Evolutionary conservation across 2,888 invertebrate species (phyloP).

Genomic region (Drosophila nigritarsus): DNA sequence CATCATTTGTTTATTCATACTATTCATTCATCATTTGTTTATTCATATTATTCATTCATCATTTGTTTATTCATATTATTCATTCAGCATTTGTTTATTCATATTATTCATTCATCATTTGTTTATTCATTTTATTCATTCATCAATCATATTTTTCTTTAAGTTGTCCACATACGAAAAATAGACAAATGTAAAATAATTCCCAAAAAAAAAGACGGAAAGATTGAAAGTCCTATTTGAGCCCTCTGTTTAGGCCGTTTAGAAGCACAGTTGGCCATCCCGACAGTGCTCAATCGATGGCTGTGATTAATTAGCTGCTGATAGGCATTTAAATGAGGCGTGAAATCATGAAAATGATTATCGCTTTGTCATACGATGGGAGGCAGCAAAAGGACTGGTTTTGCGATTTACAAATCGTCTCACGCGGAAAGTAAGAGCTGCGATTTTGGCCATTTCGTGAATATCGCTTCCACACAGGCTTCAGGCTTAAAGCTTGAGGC

Average conservation of each 20-base stretch:
- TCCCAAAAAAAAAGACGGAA: background rate
- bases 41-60: background rate
- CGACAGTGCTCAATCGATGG: background rate
- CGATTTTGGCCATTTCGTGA: conserved; percentile 72
- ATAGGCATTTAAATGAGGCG: conserved; percentile 38
- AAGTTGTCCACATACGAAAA: background rate
- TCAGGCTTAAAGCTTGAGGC: background rate
- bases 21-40: background rate
- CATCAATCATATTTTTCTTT: background rate
- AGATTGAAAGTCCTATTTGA: background rate
- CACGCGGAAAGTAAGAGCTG: conserved; percentile 63
- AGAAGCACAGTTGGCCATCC: background rate
- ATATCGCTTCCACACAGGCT: conserved; percentile 58
- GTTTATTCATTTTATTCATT: background rate
- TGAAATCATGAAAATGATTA: conserved; percentile 58
- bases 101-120: background rate
- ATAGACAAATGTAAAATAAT: background rate
- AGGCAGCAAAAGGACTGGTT: conserved; percentile 20
- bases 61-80: background rate
- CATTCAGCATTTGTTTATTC: background rate
- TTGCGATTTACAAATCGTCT: conserved; percentile 70
- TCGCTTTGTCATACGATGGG: conserved; percentile 62
- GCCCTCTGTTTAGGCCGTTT: background rate
- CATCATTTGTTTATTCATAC: background rate
- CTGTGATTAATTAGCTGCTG: conserved; percentile 33